Base-by-base conservation (phyloP, 2,888 invertebrate species). In the Macrosiphum euphorbiae region DNA sequence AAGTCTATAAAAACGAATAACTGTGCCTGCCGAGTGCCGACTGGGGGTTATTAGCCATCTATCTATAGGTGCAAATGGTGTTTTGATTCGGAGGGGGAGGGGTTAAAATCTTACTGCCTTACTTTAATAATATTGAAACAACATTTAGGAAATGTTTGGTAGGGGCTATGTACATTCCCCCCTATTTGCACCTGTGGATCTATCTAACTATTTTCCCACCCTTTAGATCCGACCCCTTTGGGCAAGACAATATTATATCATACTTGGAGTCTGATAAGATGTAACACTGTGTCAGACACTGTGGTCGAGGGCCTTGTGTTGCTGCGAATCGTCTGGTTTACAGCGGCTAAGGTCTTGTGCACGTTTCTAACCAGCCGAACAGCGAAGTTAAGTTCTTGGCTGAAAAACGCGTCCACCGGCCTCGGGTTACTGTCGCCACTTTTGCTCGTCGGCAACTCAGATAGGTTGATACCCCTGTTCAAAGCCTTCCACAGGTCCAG, bases 261-360 rank as follows among this genome's bases (percentile, higher is more conserved):
- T 87, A 94, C 94, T 26, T 44, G 85, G 4, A 94, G 86, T n/a
- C 47, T 84, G 7, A 94, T 90, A 0, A 94, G 55, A 67, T 90
- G 86, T 10, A 67, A 52, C 20, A 94, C 50, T 20, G 67, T 90
- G 88, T 67, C 90, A 3, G 67, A 67, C 3, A 90, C 90, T 0
- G 90, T 61, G 2, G 94, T 67, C 16, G 95, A 94, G 0, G 97
- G 96, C 20, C 96, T 95, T 87, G 96, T 95, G n/a, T 96, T 96
- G 28, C 97, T 97, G 95, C 97, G 96, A 94, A 97, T 96, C 84
- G 97, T 96, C 95, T 97, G 97, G 95, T 97, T 97, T 28, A 98
- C 96, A 5, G 96, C 95, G 0, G 97, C 96, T 94, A 98, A 96
- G 87, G 96, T 96, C 92, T 96, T 96, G 95, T 98, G 97, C 16